Evolutionary conservation across 2,113 vertebrate genomes (phyloP).

Genomic region (Emydura subglobosa): DNA sequence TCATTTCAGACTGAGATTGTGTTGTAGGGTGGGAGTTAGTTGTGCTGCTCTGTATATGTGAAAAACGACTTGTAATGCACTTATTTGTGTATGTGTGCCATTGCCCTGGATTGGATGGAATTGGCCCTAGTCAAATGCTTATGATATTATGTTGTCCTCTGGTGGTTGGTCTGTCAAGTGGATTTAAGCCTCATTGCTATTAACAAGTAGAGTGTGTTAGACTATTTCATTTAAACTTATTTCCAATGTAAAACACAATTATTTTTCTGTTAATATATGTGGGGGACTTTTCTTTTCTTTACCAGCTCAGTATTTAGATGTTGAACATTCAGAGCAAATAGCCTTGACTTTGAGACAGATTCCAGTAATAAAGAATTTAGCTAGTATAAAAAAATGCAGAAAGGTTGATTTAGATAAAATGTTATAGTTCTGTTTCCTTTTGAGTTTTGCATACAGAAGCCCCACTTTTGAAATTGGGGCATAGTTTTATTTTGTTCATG

Average conservation of each 20-base stretch:
- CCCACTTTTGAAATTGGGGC: not conserved
- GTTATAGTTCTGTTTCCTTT: not conserved
- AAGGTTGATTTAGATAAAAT: not conserved
- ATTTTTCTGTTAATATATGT: not conserved
- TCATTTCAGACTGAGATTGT: not conserved
- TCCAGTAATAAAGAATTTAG: not conserved
- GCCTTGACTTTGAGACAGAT: not conserved
- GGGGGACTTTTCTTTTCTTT: not conserved
- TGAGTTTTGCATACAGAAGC: not conserved
- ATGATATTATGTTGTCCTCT: no score
- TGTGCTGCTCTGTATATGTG: not conserved
- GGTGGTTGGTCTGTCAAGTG: not conserved
- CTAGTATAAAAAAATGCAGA: not conserved
- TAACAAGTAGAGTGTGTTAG: not conserved
- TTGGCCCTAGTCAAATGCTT: not conserved
- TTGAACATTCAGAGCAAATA: not conserved
- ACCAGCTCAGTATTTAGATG: not conserved
- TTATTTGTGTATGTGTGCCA: not conserved
- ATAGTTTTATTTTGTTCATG: not conserved
- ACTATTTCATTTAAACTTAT: not conserved
- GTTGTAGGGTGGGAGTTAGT: not conserved
- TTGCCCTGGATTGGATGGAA: not conserved
- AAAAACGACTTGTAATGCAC: not conserved
- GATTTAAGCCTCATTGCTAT: not conserved
- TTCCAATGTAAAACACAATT: not conserved